Evolutionary conservation across 1,140 invertebrate species (phyloP), one percentile per base, ranked within the genome.

Genomic region (Pseudomyrmex concolor): DNA sequence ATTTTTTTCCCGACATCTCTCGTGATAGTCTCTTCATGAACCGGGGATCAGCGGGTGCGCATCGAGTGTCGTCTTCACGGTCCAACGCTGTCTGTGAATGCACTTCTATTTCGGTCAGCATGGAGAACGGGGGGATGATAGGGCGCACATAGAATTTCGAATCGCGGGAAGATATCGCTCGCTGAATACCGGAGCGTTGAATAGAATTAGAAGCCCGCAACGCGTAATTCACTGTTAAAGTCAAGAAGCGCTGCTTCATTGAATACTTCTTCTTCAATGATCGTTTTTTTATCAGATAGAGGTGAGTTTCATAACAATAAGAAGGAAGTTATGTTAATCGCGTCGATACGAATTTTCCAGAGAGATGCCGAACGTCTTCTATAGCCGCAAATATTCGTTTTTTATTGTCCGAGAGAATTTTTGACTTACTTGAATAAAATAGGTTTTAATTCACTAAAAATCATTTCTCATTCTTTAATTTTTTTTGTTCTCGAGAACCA

Each of bases 41-140:
- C 19, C 54, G 48, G 22, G 43, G 43, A 60, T 80, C 64, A 25
- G 59, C 12, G 64, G 13, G 17, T 55, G 66, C 54, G 66, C 19
- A 54, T n/a, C 48, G 3, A 34, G 34, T 34, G 34, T 25, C 76
- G 5, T 54, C 66, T 80, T 80, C 43, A 80, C 66, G 66, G 54
- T 80, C 43, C 66, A 71, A 4, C 54, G 76, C 76, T 34, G 54
- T 15, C 76, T 80, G 66, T 80, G 76, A 80, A 80, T 80, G 45
- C 66, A 50, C 7, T 71, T 7, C 43, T 48, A 80, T 80, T 80
- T 70, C 13, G 54, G 51, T 70, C 22, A 80, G 19, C 43, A 45
- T 1, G 45, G 43, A 34, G 34, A 25, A 3, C 72, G 60, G 8
- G 25, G 25, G 13, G 64, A 78, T 57, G 51, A 78, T 70, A 9